Evolutionary conservation across 1,140 invertebrate genomes (phyloP), one percentile per base, ranked within the genome.

Genomic region (Thrips palmi): DNA sequence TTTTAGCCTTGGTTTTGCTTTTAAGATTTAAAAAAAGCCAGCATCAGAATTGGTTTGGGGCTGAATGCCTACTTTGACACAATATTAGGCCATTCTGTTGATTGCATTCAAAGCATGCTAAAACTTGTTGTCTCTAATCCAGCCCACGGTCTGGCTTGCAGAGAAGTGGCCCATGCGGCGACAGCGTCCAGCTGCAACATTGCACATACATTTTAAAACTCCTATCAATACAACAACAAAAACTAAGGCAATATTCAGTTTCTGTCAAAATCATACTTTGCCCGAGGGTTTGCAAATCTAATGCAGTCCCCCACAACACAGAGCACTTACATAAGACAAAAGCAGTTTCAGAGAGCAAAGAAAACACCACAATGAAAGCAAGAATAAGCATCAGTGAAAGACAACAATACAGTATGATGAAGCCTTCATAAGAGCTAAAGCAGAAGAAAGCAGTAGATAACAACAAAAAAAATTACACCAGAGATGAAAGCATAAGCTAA

Each of bases 131-230:
- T 45, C 40, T 34, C 42, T 28, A 33, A 45, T 37, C 33, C 43
- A 49, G 32, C 48, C 48, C 29, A 44, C 42, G 20, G 46, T 42
- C 30, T 39, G 46, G 15, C 42, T 46, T 32, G 46, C 46, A 20
- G 48, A 45, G 40, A 49, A 49, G 27, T 49, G 48, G 40, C 48
- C 48, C 41, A 47, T 40, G 20, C 48, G 40, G 23, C 48, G 42
- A 33, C 45, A 42, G 12, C 48, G 48, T 35, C 46, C 48, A 44
- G 41, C 14, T 37, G 36, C 23, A 41, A 32, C 21, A 17, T 28
- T 21, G 37, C 24, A n/a, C 12, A 18, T 14, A 42, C 19, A 33
- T 23, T 7, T 7, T 4, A 33, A 40, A 20, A 19, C 7, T 39
- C 12, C 29, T 42, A 24, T 8, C 19, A 35, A 24, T 28, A 40